phyloP scores from a whole-genome alignment of 2,113 vertebrate genomes.

The Clarias gariepinus region DNA sequence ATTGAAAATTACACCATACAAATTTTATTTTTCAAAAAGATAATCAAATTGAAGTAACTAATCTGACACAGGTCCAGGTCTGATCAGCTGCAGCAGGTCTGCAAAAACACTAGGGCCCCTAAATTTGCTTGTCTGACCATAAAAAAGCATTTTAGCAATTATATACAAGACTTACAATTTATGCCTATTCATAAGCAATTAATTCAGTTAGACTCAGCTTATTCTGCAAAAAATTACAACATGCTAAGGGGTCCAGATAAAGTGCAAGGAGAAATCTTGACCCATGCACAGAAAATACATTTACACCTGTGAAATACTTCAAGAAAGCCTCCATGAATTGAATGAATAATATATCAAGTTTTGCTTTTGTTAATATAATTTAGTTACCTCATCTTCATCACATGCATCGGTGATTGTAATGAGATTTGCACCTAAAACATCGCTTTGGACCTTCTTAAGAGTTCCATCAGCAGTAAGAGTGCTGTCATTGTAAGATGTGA shows the following conservation, averaged over 20 bases:
- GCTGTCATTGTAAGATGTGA: too few species aligned
- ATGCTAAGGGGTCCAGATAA: neutral
- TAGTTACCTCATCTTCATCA: neutral
- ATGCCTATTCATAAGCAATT: neutral
- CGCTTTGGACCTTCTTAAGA: neutral
- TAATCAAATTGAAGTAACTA: neutral
- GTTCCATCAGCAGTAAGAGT: slow-evolving; percentile 54
- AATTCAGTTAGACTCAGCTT: neutral
- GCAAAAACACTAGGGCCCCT: neutral
- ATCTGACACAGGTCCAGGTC: neutral
- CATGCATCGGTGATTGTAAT: neutral
- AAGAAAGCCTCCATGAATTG: neutral
- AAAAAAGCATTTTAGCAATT: neutral
- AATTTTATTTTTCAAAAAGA: too few species aligned
- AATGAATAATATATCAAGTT: neutral
- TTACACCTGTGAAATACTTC: neutral
- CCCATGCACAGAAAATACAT: neutral
- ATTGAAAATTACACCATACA: too few species aligned
- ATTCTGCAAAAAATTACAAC: neutral
- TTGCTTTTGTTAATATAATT: neutral
- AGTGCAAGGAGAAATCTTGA: neutral
- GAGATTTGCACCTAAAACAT: neutral
- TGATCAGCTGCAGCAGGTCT: neutral
- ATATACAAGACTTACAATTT: neutral
- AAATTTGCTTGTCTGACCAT: neutral